phyloP scores from a whole-genome alignment of 2,797 vertebrate genomes.

The Champsocephalus esox region DNA sequence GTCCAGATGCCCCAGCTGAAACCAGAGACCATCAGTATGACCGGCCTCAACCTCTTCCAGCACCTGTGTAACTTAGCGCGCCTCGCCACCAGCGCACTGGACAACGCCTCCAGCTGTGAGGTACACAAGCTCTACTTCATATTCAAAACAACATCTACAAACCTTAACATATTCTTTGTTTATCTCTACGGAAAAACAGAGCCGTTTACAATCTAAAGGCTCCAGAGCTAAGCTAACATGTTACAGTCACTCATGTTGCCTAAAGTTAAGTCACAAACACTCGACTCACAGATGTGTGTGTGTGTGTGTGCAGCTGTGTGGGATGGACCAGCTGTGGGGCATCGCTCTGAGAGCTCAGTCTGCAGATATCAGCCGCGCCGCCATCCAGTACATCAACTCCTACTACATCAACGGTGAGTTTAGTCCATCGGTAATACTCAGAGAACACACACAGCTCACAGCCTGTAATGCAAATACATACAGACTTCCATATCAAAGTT shows the following conservation, averaged over 20 bases:
- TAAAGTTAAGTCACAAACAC: neutral
- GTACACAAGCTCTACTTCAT: slow-evolving; percentile 67
- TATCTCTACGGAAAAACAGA: neutral
- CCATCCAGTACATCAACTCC: slow-evolving; percentile 99
- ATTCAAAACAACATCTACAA: neutral
- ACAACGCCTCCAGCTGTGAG: slow-evolving; percentile 96
- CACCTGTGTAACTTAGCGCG: slow-evolving; percentile 98
- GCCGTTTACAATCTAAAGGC: too few relatives aligned
- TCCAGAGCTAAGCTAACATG: neutral
- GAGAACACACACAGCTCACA: too few relatives aligned
- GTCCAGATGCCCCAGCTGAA: slow-evolving; percentile 96
- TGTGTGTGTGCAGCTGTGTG: slow-evolving; percentile 88
- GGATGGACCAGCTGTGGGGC: slow-evolving; percentile 99
- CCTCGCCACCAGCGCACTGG: slow-evolving; percentile 95
- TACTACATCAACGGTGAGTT: slow-evolving; percentile 97
- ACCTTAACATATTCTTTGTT: neutral
- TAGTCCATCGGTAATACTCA: neutral
- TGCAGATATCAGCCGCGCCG: slow-evolving; percentile 96
- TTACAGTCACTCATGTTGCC: neutral
- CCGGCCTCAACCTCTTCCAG: slow-evolving; percentile 97
- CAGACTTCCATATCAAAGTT: too few relatives aligned
- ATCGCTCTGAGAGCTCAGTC: slow-evolving; percentile 96
- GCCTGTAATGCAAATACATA: neutral
- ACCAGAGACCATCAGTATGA: slow-evolving; percentile 99
- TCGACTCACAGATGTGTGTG: neutral